A percentile compares a stretch with the other conserved stretches of the same genome.
phyloP scores from a whole-genome alignment of 2,113 vertebrate species.

The Rhabdornis inornatus region DNA sequence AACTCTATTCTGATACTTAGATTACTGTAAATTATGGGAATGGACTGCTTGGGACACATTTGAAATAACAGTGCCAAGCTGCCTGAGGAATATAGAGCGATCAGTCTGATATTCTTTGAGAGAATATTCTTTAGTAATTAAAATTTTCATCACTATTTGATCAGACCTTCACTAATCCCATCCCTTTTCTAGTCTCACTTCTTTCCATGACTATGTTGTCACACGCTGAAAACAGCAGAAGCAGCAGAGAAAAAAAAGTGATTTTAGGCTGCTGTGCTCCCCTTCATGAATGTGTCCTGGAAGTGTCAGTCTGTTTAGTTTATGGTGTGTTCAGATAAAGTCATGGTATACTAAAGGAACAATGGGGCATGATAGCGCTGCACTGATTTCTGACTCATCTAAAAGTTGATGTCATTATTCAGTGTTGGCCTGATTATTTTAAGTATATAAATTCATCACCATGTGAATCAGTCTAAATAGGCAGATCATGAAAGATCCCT shows the following conservation, averaged over 20 bases:
- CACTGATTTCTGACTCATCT: slow-evolving; percentile 16
- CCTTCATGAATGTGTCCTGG: background rate
- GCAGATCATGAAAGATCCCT: background rate
- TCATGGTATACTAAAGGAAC: background rate
- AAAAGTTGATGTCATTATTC: background rate
- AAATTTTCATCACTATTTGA: background rate
- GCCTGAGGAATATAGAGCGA: background rate
- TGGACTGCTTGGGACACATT: background rate
- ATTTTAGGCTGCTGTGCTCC: background rate
- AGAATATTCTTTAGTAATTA: background rate
- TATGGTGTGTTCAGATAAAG: background rate
- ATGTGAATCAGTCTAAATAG: background rate
- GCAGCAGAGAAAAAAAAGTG: background rate
- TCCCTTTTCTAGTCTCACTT: background rate
- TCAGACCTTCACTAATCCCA: background rate
- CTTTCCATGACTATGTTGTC: background rate
- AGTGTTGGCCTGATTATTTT: background rate
- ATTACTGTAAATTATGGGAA: background rate
- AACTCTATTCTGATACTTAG: background rate
- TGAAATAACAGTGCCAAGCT: background rate
- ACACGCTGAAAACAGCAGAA: background rate
- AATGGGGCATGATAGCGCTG: background rate
- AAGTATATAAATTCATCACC: background rate
- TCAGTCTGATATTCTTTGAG: background rate
- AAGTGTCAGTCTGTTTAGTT: slow-evolving; percentile 25